A percentile compares a stretch with the other conserved stretches of the same genome.
Conservation (phyloP, 2,797 vertebrate species). For the Eulemur rubriventer region DNA sequence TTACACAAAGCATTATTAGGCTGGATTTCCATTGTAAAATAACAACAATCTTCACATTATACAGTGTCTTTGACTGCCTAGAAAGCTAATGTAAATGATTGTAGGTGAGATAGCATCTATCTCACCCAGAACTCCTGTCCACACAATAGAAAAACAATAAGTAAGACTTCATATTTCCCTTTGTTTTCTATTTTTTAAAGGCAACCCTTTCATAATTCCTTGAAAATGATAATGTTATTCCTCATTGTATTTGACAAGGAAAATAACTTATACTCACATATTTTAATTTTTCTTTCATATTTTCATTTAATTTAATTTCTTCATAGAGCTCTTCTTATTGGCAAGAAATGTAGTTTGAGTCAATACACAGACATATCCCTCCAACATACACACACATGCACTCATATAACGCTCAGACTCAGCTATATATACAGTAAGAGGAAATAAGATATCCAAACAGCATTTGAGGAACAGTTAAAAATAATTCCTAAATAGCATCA, state of each 20-base stretch:
- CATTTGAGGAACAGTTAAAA: background rate
- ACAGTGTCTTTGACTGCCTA: background rate
- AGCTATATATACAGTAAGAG: background rate
- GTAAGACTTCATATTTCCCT: background rate
- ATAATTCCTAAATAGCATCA: background rate
- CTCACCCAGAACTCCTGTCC: slow-evolving; percentile 16
- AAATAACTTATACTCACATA: background rate
- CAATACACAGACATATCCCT: background rate
- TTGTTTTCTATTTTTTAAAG: background rate
- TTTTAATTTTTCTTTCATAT: slow-evolving; percentile 7
- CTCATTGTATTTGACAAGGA: slow-evolving; percentile 13
- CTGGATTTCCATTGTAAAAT: background rate
- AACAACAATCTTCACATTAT: background rate
- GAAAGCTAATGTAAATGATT: background rate
- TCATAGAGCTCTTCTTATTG: background rate
- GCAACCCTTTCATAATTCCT: background rate
- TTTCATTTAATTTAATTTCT: slow-evolving; percentile 13
- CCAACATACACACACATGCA: background rate
- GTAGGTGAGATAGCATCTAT: background rate
- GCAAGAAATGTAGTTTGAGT: background rate
- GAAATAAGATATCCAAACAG: background rate
- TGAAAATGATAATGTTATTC: background rate
- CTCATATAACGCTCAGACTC: background rate
- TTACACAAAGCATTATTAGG: background rate
- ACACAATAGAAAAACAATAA: background rate